phyloP scores from a whole-genome alignment of 2,797 vertebrate species.

The Alectoris magna region DNA sequence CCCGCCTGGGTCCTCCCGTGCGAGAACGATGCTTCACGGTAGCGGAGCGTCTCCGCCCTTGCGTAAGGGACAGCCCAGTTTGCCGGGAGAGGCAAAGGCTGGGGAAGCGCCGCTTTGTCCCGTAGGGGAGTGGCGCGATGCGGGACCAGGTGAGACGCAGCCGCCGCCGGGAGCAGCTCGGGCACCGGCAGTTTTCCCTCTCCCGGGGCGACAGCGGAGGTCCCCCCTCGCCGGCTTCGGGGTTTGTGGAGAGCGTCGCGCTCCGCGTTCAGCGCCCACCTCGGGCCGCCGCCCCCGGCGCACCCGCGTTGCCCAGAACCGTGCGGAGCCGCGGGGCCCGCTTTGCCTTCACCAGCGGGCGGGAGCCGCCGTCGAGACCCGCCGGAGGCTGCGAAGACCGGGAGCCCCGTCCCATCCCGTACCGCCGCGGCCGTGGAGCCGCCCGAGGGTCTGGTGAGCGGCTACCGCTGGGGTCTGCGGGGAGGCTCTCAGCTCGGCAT shows the following conservation, averaged over 20 bases:
- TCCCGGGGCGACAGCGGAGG: not conserved
- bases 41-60: not conserved
- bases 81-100: not conserved
- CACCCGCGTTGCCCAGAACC: not conserved
- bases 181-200: not conserved
- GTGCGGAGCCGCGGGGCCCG: no score
- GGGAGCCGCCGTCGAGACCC: no score
- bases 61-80: not conserved
- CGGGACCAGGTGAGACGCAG: not conserved
- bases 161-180: no score
- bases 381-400: not conserved
- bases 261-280: not conserved
- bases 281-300: not conserved
- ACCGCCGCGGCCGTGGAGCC: no score
- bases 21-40: not conserved
- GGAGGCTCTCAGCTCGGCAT: not conserved
- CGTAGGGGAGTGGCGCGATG: not conserved
- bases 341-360: no score
- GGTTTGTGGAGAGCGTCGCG: no score
- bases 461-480: not conserved
- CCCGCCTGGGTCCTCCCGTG: not conserved
- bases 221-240: not conserved
- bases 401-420: no score
- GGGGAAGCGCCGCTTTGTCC: not conserved
- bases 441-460: no score